phyloP scores from a whole-genome alignment of 2,888 invertebrate species.

The Coenonympha arcania region DNA sequence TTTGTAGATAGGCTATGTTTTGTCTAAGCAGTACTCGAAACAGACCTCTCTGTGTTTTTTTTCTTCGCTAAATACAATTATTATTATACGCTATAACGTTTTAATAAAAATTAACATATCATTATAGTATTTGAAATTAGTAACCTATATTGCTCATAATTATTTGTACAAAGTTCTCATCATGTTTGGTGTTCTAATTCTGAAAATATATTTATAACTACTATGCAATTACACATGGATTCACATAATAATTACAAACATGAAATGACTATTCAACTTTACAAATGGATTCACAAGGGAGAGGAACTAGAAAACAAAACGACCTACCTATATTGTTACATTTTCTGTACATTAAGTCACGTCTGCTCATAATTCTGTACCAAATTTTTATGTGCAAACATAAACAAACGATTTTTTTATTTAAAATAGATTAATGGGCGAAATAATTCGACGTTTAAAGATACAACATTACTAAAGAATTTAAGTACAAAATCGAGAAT shows the following conservation, averaged over 20 bases:
- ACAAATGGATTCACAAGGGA: slow-evolving; percentile 27
- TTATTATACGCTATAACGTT: slow-evolving; percentile 57
- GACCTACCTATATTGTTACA: slow-evolving; percentile 13
- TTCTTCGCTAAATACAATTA: slow-evolving; percentile 44
- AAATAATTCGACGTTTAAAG: slow-evolving; percentile 20
- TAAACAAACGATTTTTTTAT: slow-evolving; percentile 8
- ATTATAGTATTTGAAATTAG: slow-evolving; percentile 55
- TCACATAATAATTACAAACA: slow-evolving; percentile 21
- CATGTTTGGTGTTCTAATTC: slow-evolving; percentile 69
- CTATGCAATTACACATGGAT: slow-evolving; percentile 54
- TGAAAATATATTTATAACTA: slow-evolving; percentile 60
- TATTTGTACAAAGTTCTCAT: slow-evolving; percentile 73
- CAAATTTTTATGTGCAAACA: slow-evolving; percentile 14
- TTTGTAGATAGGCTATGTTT: slow-evolving; percentile 33
- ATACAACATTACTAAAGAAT: slow-evolving; percentile 52
- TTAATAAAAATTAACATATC: slow-evolving; percentile 56
- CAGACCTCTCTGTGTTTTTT: slow-evolving; percentile 37
- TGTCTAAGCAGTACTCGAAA: slow-evolving; percentile 41
- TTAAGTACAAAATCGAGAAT: slow-evolving; percentile 68
- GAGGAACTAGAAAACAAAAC: slow-evolving; percentile 27
- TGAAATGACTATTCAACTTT: slow-evolving; percentile 49
- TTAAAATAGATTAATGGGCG: slow-evolving; percentile 11
- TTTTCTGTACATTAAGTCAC: slow-evolving; percentile 20
- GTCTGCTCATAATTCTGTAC: slow-evolving; percentile 12
- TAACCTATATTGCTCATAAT: slow-evolving; percentile 69